These are phyloP conservation scores for Meloidogyne chitwoodi DNA, from an alignment of 1,140 invertebrate genomes.

Conservation along the genomic window DNA sequence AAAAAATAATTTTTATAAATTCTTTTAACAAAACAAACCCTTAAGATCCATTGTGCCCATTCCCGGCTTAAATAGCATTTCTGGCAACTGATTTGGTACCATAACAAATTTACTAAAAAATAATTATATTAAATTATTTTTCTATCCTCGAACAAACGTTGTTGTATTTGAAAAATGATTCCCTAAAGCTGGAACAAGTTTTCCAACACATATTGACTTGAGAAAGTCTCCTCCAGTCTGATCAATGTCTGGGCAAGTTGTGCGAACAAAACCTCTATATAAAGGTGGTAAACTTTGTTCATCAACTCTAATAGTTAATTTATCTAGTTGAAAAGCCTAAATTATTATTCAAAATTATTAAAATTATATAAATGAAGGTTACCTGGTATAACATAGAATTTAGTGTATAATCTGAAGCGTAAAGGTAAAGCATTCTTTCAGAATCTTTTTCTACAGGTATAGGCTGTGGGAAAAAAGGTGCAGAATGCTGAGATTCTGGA, in stretches of 20 bases:
- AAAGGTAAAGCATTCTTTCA: conserved; percentile 57
- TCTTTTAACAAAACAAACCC: conserved; percentile 25
- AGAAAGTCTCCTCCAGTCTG: conserved; percentile 38
- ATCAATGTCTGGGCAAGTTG: conserved; percentile 39
- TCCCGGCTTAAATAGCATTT: conserved; percentile 51
- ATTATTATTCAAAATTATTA: neutral
- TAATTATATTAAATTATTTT: too few relatives aligned
- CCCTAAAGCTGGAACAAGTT: conserved; percentile 49
- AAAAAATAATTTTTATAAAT: neutral
- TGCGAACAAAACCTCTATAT: conserved; percentile 52
- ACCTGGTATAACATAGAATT: conserved; percentile 56
- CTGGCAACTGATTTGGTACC: conserved; percentile 51
- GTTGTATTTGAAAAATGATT: conserved; percentile 56
- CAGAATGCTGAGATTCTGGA: conserved; percentile 20
- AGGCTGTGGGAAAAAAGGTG: conserved; percentile 45
- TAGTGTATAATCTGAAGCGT: conserved; percentile 57
- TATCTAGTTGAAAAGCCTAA: conserved; percentile 50
- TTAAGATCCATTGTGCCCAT: conserved; percentile 49
- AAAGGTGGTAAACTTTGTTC: conserved; percentile 42
- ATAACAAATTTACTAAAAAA: conserved; percentile 46
- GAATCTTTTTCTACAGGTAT: conserved; percentile 44
- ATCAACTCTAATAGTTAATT: conserved; percentile 48
- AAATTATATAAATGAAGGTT: neutral
- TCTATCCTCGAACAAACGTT: conserved; percentile 15
- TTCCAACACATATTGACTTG: conserved; percentile 51